Conservation (phyloP, 1,140 invertebrate species). For the Halictus rubicundus region DNA sequence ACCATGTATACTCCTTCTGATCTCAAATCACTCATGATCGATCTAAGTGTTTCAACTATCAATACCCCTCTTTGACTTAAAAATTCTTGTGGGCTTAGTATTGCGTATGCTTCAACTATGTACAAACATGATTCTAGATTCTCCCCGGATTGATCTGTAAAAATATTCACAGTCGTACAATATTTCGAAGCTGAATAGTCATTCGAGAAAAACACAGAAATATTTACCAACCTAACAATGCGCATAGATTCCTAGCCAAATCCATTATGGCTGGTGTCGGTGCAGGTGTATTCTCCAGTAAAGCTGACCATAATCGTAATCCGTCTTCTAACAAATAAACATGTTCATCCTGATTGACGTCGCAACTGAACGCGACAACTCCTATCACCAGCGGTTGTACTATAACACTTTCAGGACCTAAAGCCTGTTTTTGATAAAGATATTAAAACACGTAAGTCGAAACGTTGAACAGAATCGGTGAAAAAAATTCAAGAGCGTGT, state of each 20-base stretch:
- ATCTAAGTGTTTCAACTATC: constrained; percentile 85
- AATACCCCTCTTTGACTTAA: constrained; percentile 86
- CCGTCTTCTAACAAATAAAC: constrained; percentile 96
- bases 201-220: not conserved
- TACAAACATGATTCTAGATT: constrained; percentile 88
- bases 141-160: constrained; percentile 89
- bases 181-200: not conserved
- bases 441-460: constrained; percentile 11
- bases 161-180: constrained; percentile 50
- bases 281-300: constrained; percentile 88
- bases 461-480: constrained; percentile 6
- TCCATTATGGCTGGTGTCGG: constrained; percentile 84
- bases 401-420: constrained; percentile 82
- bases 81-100: constrained; percentile 91
- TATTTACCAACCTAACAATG: constrained; percentile 85
- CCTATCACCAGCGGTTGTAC: constrained; percentile 87
- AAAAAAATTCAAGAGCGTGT: not conserved
- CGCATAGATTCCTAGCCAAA: constrained; percentile 88
- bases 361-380: constrained; percentile 90
- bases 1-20: constrained; percentile 89
- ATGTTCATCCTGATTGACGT: constrained; percentile 89
- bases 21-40: constrained; percentile 88
- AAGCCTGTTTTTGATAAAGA: constrained; percentile 79
- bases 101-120: constrained; percentile 91
- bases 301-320: constrained; percentile 92